A percentile compares a stretch with the other conserved stretches of the same genome.
Conservation (phyloP, 2,888 invertebrate species). For the Prionchulus punctatus region DNA sequence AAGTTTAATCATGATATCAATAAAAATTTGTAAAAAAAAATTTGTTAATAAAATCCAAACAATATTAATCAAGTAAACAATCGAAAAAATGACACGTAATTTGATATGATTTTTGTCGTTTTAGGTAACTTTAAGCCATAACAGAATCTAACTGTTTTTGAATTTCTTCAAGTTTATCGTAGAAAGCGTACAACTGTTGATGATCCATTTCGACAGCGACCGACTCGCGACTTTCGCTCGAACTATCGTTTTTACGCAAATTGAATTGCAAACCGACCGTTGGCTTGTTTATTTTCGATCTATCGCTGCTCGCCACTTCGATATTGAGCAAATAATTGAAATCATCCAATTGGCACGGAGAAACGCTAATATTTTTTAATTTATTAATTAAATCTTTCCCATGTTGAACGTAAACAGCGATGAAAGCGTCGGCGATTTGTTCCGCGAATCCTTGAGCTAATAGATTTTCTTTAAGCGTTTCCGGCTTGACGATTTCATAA, state of each 20-base stretch:
- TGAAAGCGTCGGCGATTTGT: background rate
- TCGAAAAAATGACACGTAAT: too few species aligned
- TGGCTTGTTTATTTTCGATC: background rate
- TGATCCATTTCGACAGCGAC: background rate
- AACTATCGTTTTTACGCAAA: background rate
- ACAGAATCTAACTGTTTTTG: conserved; percentile 2
- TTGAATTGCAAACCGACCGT: background rate
- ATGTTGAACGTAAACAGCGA: too few species aligned
- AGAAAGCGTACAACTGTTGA: background rate
- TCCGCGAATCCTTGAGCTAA: background rate
- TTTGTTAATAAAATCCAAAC: too few species aligned
- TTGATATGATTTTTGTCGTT: too few species aligned
- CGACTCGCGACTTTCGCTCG: background rate
- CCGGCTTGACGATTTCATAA: background rate
- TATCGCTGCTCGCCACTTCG: background rate
- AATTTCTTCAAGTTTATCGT: conserved; percentile 2
- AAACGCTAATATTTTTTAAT: background rate
- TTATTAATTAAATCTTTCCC: background rate
- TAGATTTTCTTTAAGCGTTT: background rate
- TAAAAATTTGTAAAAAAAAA: too few species aligned
- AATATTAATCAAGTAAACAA: too few species aligned
- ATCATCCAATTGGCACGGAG: background rate
- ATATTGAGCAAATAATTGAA: background rate
- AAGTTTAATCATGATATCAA: too few species aligned
- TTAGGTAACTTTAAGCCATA: background rate